Conservation (phyloP, 2,888 invertebrate species). For the Epiblema foenella region DNA sequence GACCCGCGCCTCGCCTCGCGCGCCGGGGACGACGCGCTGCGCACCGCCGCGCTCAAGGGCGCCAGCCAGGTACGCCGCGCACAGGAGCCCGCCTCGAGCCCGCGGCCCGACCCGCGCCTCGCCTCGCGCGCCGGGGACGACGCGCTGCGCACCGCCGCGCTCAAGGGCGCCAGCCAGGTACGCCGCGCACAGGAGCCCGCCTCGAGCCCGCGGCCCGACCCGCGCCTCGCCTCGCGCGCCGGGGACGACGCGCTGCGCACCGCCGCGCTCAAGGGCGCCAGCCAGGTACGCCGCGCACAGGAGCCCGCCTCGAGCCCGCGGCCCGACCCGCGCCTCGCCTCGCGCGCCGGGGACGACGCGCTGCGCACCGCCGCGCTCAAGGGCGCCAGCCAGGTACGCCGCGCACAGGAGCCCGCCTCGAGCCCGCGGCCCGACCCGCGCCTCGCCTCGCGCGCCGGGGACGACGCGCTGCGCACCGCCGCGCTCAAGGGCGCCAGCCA, state of each 20-base stretch:
- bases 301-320: constrained; percentile 93
- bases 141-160: constrained; percentile 93
- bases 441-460: constrained; percentile 91
- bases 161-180: constrained; percentile 88
- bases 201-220: constrained; percentile 94
- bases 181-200: constrained; percentile 91
- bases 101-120: constrained; percentile 91
- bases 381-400: constrained; percentile 89
- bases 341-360: constrained; percentile 94
- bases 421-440: constrained; percentile 94
- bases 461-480: constrained; percentile 94
- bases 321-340: constrained; percentile 90
- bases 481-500: constrained; percentile 89
- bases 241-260: constrained; percentile 95
- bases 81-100: constrained; percentile 92
- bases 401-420: constrained; percentile 90
- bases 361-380: constrained; percentile 93
- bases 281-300: constrained; percentile 90
- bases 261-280: constrained; percentile 89
- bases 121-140: constrained; percentile 93
- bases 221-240: constrained; percentile 89
- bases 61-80: constrained; percentile 88
- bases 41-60: constrained; percentile 91
- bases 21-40: constrained; percentile 95
- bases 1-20: constrained; percentile 90